Conservation (phyloP, 2,113 vertebrate species). For the Pygoscelis adeliae region DNA sequence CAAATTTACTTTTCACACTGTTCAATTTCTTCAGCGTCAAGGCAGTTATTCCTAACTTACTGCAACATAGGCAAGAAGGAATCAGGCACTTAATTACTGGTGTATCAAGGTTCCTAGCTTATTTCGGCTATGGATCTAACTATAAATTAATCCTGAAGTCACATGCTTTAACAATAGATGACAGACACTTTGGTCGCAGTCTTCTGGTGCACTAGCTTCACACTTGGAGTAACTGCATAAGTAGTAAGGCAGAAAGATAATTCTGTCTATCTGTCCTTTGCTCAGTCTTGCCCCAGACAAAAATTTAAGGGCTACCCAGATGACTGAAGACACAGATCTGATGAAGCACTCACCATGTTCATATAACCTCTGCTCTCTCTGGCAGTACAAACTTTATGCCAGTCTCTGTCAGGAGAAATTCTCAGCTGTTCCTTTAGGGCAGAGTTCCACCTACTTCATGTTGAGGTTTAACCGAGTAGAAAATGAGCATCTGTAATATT, state of each 20-base stretch:
- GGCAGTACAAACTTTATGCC: background rate
- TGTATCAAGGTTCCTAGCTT: background rate
- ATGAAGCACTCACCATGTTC: background rate
- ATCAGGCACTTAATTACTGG: background rate
- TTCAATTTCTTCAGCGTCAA: background rate
- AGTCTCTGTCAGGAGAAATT: background rate
- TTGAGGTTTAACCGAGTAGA: constrained; percentile 5
- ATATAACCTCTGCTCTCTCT: background rate
- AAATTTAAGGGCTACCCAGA: background rate
- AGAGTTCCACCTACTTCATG: constrained; percentile 26
- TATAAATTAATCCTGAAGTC: background rate
- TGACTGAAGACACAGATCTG: background rate
- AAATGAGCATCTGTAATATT: constrained; percentile 36
- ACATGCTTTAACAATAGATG: background rate
- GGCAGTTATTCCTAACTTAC: background rate
- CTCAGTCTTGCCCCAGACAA: background rate
- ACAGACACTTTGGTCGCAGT: background rate
- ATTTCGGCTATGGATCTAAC: background rate
- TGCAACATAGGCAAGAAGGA: background rate
- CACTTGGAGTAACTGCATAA: background rate
- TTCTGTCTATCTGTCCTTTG: background rate
- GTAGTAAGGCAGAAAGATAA: background rate
- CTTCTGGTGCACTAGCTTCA: background rate
- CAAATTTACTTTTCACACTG: background rate
- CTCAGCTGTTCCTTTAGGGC: constrained; percentile 11